A percentile compares a stretch with the other conserved stretches of the same genome.
These are phyloP conservation scores for Ennomos erosarius DNA, from an alignment of 2,888 invertebrate genomes.

Conservation along the genomic window DNA sequence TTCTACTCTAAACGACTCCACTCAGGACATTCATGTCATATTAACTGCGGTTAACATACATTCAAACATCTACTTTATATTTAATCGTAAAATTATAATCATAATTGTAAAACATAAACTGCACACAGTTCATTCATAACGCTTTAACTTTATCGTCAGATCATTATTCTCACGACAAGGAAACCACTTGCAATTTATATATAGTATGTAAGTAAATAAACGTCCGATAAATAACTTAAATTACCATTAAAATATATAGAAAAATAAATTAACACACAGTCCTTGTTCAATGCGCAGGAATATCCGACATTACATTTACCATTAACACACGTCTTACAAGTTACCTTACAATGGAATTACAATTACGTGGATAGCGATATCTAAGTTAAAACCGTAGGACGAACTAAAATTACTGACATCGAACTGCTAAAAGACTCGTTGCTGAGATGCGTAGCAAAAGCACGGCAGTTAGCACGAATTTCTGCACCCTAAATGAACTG, in stretches of 20 bases:
- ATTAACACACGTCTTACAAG: constrained; percentile 76
- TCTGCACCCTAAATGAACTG: constrained; percentile 78
- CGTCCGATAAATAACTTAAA: constrained; percentile 81
- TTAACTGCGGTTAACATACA: constrained; percentile 59
- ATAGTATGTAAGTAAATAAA: constrained; percentile 65
- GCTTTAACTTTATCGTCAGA: constrained; percentile 63
- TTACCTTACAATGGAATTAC: constrained; percentile 80
- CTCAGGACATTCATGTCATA: constrained; percentile 53
- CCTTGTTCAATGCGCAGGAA: constrained; percentile 79
- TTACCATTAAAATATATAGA: constrained; percentile 67
- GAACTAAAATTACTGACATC: constrained; percentile 56
- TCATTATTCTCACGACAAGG: constrained; percentile 65
- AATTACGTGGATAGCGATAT: constrained; percentile 72
- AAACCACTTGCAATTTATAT: constrained; percentile 59
- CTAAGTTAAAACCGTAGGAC: constrained; percentile 68
- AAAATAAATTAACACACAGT: constrained; percentile 82
- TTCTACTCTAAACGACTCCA: constrained; percentile 56
- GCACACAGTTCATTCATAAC: constrained; percentile 63
- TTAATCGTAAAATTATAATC: constrained; percentile 52
- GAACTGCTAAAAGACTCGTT: constrained; percentile 70
- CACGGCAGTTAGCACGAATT: constrained; percentile 80
- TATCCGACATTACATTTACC: constrained; percentile 70
- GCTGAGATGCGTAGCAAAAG: constrained; percentile 79
- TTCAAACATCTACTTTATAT: constrained; percentile 54
- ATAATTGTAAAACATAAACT: constrained; percentile 56